phyloP scores from a whole-genome alignment of 2,888 invertebrate species.

The Ephialtes manifestator region DNA sequence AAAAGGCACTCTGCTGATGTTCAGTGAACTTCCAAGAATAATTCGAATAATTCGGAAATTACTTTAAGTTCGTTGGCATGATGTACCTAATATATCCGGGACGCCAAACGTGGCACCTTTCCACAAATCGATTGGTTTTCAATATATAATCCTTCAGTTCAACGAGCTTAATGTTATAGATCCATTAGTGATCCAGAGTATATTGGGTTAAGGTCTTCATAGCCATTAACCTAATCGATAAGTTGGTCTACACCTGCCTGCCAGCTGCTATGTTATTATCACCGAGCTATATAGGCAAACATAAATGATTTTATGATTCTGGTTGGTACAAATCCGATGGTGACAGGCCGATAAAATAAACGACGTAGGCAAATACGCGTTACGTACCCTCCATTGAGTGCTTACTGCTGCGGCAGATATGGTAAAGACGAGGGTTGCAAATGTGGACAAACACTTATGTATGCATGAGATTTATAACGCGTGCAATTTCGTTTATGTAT shows the following conservation, averaged over 20 bases:
- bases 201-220: neutral
- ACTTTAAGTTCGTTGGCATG: neutral
- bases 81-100: neutral
- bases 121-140: neutral
- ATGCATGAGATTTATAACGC: neutral
- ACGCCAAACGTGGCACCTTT: neutral
- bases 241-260: neutral
- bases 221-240: slow-evolving; percentile 14
- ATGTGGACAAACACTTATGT: neutral
- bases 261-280: neutral
- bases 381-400: neutral
- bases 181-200: neutral
- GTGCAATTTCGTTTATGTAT: neutral
- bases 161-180: neutral
- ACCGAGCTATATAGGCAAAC: neutral
- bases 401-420: neutral
- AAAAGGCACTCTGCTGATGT: neutral
- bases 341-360: slow-evolving; percentile 29
- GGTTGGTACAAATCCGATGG: slow-evolving; percentile 7
- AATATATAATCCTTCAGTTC: neutral
- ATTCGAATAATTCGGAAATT: neutral
- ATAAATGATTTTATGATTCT: slow-evolving; percentile 18
- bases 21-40: neutral
- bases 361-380: slow-evolving; percentile 8
- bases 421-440: neutral